Percentiles rank a stretch among this genome's conserved stretches.
Conservation (phyloP, 2,113 vertebrate species). For the Canis aureus region DNA sequence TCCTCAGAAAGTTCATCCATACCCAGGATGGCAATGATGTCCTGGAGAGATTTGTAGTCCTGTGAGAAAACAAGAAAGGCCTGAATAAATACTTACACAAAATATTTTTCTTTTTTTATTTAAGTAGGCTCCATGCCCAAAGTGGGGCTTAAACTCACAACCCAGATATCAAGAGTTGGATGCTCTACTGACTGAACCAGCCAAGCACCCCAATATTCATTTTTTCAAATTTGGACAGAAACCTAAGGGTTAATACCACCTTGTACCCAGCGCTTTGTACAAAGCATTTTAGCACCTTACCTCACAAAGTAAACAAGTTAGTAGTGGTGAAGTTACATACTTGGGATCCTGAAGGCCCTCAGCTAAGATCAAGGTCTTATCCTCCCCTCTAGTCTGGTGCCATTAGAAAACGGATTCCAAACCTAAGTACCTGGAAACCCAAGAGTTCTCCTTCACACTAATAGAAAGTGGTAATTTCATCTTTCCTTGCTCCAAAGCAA, state of each 20-base stretch:
- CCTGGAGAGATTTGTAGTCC: slow-evolving; percentile 99
- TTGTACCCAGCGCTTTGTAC: background rate
- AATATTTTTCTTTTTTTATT: background rate
- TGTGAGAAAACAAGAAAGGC: slow-evolving; percentile 70
- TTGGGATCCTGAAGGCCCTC: background rate
- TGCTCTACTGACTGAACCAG: background rate
- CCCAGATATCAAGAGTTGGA: background rate
- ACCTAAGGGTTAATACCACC: background rate
- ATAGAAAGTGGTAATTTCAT: background rate
- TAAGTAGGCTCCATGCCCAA: background rate
- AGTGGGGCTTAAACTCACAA: background rate
- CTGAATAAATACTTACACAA: accelerated
- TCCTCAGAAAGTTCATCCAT: slow-evolving; percentile 99
- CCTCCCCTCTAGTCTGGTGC: background rate
- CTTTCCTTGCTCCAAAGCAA: slow-evolving; percentile 17
- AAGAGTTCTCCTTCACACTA: background rate
- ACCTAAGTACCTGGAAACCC: background rate
- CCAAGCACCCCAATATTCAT: background rate
- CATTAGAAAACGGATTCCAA: slow-evolving; percentile 29
- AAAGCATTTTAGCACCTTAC: background rate
- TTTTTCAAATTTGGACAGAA: slow-evolving; percentile 33
- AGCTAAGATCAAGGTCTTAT: background rate
- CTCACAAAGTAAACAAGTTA: background rate
- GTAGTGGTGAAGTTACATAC: background rate
- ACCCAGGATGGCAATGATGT: slow-evolving; percentile 99